These are phyloP conservation scores for Auanema sp. DNA, from an alignment of 2,888 invertebrate genomes.

Conservation along the genomic window DNA sequence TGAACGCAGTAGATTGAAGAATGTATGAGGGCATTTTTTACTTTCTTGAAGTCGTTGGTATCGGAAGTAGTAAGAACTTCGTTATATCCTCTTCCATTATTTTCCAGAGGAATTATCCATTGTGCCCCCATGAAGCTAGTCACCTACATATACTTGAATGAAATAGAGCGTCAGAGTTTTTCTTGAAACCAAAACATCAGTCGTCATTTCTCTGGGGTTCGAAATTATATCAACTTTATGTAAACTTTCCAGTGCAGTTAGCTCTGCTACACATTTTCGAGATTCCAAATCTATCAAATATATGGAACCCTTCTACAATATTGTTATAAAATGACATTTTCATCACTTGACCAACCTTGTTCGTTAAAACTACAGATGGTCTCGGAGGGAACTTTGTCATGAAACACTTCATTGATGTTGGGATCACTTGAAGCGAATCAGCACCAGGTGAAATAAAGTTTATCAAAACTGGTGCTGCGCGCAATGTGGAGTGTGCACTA, in stretches of 20 bases:
- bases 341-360: conserved; percentile 4
- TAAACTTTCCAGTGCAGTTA: conserved; percentile 45
- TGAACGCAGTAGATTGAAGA: conserved; percentile 1
- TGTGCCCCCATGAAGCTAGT: conserved; percentile 51
- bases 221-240: conserved; percentile 42
- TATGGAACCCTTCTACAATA: conserved; percentile 42
- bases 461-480: background rate
- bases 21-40: conserved; percentile 11
- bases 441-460: background rate
- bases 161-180: background rate
- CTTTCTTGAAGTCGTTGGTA: conserved; percentile 41
- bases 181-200: conserved; percentile 43
- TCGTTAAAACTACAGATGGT: conserved; percentile 2
- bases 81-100: conserved; percentile 38
- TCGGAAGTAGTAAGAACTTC: conserved; percentile 51
- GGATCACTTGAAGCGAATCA: background rate
- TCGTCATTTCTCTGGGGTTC: conserved; percentile 25
- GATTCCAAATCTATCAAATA: conserved; percentile 42
- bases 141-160: conserved; percentile 21
- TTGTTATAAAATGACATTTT: background rate
- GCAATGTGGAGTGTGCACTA: background rate
- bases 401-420: conserved; percentile 7
- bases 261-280: conserved; percentile 37
- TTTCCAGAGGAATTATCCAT: conserved; percentile 55
- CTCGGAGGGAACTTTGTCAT: background rate